Evolutionary conservation across 2,113 vertebrate species (phyloP), one percentile per base, ranked within the genome.

Genomic region (Microcebus ravelobensis): DNA sequence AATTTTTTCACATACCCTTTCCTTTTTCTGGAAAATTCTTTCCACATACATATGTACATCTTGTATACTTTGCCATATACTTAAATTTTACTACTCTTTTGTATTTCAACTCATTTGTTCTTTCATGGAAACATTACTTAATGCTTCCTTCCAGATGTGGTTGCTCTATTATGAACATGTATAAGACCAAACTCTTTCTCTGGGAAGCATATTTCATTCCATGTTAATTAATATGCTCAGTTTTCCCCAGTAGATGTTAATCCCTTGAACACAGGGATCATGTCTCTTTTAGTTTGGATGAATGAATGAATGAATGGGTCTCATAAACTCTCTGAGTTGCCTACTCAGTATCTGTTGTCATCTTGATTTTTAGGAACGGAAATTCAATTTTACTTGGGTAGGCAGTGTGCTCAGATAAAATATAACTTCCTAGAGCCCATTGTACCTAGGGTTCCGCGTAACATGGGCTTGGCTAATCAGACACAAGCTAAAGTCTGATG

Each of bases 21-120:
- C 1, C 17, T 68, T 90, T 81, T 13, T 36, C 61, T 90, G 45
- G 59, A 63, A 70, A 82, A 20, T 77, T 71, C 4, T 87, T 63
- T 8, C 8, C 45, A 93, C 3, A 70, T 21, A 42, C 25, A 34
- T 17, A 39, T n/a, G 50, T 25, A 39, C 3, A 59, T 17, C n/a
- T 21, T 5, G 31, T 45, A 63, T 42, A 95, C n/a, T 89, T 59
- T 59, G n/a, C 29, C 36, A 23, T 70, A 39, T 48, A 31, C 9
- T 70, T 39, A 76, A 87, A 63, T 25, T 87, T 57, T 73, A 80
- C 14, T 77, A 68, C 14, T 71, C 18, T 84, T 96, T 89, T 96
- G 27, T 2, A 81, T 80, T 86, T 91, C 15, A 59, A 52, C 8
- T 74, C 77, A 55, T 68, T 81, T 73, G 5, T 77, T 68, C 80